Evolutionary conservation across 2,888 invertebrate genomes (phyloP).

Genomic region (Eulithis prunata): DNA sequence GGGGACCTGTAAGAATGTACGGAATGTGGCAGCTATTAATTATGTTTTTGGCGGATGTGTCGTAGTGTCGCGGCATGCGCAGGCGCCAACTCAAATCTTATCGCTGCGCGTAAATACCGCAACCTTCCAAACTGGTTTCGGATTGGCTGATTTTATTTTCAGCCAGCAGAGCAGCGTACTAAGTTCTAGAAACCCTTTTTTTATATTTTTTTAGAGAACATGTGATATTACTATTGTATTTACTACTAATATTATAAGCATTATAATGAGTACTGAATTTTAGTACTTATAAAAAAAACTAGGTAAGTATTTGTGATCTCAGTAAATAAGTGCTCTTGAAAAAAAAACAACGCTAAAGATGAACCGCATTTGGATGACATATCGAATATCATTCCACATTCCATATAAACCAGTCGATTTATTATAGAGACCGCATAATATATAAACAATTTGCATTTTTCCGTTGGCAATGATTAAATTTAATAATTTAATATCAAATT

Average conservation of each 20-base stretch:
- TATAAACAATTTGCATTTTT: slow-evolving; percentile 49
- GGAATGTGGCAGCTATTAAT: slow-evolving; percentile 75
- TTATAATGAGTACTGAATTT: too few species aligned
- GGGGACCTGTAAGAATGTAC: slow-evolving; percentile 65
- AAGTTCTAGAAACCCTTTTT: too few species aligned
- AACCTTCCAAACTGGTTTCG: slow-evolving; percentile 24
- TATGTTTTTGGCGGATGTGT: slow-evolving; percentile 61
- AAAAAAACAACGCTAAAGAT: slow-evolving; percentile 42
- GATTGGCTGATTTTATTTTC: background rate
- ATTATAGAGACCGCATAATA: slow-evolving; percentile 43
- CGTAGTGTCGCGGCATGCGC: slow-evolving; percentile 39
- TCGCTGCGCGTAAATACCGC: slow-evolving; percentile 52
- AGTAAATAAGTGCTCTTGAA: slow-evolving; percentile 37
- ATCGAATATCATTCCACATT: slow-evolving; percentile 51
- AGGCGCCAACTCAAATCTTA: slow-evolving; percentile 61
- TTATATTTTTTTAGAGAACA: too few species aligned
- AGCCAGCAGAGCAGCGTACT: background rate
- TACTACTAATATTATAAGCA: too few species aligned
- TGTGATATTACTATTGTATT: too few species aligned
- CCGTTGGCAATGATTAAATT: slow-evolving; percentile 30
- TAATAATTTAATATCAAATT: background rate
- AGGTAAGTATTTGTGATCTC: too few species aligned
- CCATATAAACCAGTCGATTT: slow-evolving; percentile 49
- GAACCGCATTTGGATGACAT: slow-evolving; percentile 46
- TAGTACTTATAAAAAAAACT: too few species aligned